These are phyloP conservation scores for Datnioides undecimradiatus DNA, from an alignment of 2,113 vertebrate species.

Conservation along the genomic window DNA sequence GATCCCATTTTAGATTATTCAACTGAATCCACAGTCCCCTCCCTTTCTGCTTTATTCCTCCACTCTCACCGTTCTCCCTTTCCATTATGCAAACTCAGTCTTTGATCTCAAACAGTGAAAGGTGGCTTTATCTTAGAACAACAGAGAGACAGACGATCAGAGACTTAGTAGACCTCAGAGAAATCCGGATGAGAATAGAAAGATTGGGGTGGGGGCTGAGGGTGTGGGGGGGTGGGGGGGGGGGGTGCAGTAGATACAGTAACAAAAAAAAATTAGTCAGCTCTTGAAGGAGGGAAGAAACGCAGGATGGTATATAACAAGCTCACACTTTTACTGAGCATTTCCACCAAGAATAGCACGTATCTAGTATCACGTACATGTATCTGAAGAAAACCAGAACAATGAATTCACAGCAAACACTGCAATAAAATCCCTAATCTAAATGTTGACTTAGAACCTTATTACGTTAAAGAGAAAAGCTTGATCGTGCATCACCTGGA, in stretches of 20 bases:
- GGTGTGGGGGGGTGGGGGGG: no score
- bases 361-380: neutral
- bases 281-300: neutral
- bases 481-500: neutral
- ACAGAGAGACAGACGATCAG: slow-evolving; percentile 67
- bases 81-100: slow-evolving; percentile 73
- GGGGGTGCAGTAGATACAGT: slow-evolving; percentile 20
- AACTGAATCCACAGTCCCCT: slow-evolving; percentile 54
- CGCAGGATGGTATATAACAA: neutral
- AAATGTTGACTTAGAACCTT: neutral
- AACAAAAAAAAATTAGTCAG: slow-evolving; percentile 4
- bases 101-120: slow-evolving; percentile 75
- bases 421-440: neutral
- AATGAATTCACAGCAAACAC: neutral
- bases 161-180: slow-evolving; percentile 52
- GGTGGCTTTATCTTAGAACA: slow-evolving; percentile 73
- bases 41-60: slow-evolving; percentile 34
- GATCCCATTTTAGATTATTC: slow-evolving; percentile 68
- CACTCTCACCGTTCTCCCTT: slow-evolving; percentile 37
- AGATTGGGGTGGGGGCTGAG: neutral
- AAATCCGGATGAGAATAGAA: slow-evolving; percentile 43
- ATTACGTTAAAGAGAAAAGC: neutral
- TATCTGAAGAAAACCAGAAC: neutral
- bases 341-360: neutral
- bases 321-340: neutral